Conservation (phyloP, 1,140 invertebrate species). For the Neomicropteryx cornuta region DNA sequence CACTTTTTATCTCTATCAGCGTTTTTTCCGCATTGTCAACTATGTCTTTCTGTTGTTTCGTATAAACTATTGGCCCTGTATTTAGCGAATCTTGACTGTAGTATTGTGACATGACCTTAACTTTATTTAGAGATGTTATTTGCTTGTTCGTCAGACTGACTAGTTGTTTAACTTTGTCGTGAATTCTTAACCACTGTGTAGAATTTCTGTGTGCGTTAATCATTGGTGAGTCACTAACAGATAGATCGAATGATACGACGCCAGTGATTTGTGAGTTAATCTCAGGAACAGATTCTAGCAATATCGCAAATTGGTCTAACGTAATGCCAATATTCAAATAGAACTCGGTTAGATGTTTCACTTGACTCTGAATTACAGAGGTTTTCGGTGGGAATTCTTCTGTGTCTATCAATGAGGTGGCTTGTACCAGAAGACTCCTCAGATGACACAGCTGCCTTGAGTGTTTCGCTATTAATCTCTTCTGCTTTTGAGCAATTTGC, state of each 20-base stretch:
- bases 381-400: constrained; percentile 19
- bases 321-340: constrained; percentile 36
- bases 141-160: constrained; percentile 31
- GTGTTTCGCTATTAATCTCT: constrained; percentile 37
- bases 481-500: constrained; percentile 39
- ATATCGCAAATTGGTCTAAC: constrained; percentile 45
- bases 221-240: constrained; percentile 32
- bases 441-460: constrained; percentile 35
- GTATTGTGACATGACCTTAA: constrained; percentile 20
- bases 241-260: constrained; percentile 26
- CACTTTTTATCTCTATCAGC: too few species aligned
- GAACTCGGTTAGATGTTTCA: constrained; percentile 32
- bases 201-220: constrained; percentile 39
- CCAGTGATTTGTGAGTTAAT: constrained; percentile 20
- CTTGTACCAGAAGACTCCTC: constrained; percentile 25
- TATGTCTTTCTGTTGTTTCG: too few species aligned
- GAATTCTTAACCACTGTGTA: constrained; percentile 34
- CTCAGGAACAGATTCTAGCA: constrained; percentile 47
- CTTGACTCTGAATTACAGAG: constrained; percentile 18
- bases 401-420: constrained; percentile 32
- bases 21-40: too few species aligned
- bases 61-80: too few species aligned
- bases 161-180: constrained; percentile 30
- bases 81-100: constrained; percentile 18
- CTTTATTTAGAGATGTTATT: constrained; percentile 27